Conservation (phyloP, 2,888 invertebrate species). For the Oligia strigilis region DNA sequence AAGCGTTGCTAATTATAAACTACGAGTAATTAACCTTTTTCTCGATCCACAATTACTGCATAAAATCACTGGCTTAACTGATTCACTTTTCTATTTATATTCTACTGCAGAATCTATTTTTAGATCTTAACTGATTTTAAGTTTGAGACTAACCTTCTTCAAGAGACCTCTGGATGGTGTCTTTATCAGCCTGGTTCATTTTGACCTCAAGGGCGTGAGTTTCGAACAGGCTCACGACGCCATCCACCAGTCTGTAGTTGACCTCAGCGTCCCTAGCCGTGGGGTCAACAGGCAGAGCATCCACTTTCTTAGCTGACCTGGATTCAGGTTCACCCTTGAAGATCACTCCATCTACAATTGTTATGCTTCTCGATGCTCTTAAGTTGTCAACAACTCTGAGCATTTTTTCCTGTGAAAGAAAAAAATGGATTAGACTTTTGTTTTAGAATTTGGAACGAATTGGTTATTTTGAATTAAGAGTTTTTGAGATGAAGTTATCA, state of each 20-base stretch:
- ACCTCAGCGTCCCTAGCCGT: conserved; percentile 93
- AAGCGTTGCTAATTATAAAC: conserved; percentile 26
- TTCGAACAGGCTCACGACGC: conserved; percentile 94
- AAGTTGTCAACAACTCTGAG: conserved; percentile 92
- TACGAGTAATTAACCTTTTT: conserved; percentile 37
- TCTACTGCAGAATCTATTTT: neutral
- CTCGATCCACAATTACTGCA: conserved; percentile 32
- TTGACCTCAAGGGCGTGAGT: conserved; percentile 95
- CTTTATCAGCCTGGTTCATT: conserved; percentile 93
- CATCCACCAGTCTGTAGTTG: conserved; percentile 93
- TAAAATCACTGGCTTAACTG: conserved; percentile 25
- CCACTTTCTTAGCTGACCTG: conserved; percentile 90
- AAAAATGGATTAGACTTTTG: conserved; percentile 46
- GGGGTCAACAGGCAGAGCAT: conserved; percentile 93
- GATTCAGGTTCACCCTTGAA: conserved; percentile 89
- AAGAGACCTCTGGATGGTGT: conserved; percentile 94
- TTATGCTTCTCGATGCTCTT: conserved; percentile 85
- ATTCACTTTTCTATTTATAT: conserved; percentile 32
- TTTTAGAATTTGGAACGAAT: neutral
- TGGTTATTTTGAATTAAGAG: neutral
- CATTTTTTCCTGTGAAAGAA: conserved; percentile 92
- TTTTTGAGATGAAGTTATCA: neutral
- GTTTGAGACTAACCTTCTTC: conserved; percentile 92
- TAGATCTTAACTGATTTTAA: neutral
- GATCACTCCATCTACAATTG: conserved; percentile 92